Evolutionary conservation across 35 echinoderm and acorn worm species (phyloP), one percentile per base, ranked within the genome.

Genomic region (Apostichopus japonicus): DNA sequence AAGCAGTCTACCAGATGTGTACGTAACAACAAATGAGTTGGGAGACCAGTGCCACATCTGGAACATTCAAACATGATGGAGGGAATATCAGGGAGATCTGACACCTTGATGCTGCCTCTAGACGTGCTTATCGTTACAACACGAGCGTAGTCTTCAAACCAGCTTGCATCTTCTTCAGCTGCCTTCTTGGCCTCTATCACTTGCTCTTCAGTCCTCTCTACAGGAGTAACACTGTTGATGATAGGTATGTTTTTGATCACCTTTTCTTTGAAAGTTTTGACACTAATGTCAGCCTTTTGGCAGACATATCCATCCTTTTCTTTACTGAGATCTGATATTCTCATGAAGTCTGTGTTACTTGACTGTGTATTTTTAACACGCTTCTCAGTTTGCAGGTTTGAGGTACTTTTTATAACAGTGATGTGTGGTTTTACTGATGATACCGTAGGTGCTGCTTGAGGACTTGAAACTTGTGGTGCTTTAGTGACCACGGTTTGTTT

Each of bases 1-100:
- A 91, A 91, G 19, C 90, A 91, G 16, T 91, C 72, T 8, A 72
- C 54, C 44, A 78, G 21, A 76, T 91, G 90, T 4, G 77, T 59
- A 21, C 58, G 53, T 77, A 91, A 61, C 51, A 91, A 77, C 72
- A 91, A 15, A 58, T 59, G 53, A 4, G 90, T 78, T 56, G 90
- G 90, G 14, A 91, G 54, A 77, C 90, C 90, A 53, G 76, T 13
- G 54, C 76, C 71, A 91, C 90, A 91, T 77, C 90, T 8, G 1
- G 72, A 56, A 79, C 90, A 91, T 79, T 91, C 90, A 78, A 91
- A 91, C 76, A 91, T 79, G 33, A 91, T 67, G 58, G 54, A 79
- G 14, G 72, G 55, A 78, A 77, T 79, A 53, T 56, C 90, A 77
- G 71, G 71, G 79, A 91, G 58, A 55, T 91, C 90, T 11, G 90